A percentile compares a stretch with the other conserved stretches of the same genome.
Conservation (phyloP, 1,140 invertebrate genomes). For the Akabosia matsudoensis region DNA sequence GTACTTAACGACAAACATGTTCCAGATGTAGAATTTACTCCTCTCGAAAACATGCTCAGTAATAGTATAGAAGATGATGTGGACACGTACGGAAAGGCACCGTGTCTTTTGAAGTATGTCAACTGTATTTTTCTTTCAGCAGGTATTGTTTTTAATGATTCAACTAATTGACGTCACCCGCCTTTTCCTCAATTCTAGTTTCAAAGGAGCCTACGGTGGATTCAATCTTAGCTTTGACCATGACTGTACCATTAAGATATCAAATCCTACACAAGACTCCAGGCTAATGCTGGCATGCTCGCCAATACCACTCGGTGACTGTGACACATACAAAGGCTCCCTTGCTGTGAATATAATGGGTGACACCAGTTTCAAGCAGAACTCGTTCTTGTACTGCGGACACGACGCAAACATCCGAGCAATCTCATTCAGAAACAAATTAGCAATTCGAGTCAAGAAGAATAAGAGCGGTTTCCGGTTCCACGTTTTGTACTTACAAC, state of each 20-base stretch:
- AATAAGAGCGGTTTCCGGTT: neutral
- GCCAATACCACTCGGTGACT: conserved; percentile 36
- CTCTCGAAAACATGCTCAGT: no score
- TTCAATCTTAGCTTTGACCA: conserved; percentile 41
- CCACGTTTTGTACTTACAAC: neutral
- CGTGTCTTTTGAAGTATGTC: no score
- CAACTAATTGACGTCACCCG: no score
- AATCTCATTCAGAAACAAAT: conserved; percentile 31
- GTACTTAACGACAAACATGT: no score
- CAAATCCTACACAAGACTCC: conserved; percentile 30
- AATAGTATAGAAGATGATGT: no score
- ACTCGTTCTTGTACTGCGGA: conserved; percentile 45
- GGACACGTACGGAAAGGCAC: no score
- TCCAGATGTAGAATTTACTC: no score
- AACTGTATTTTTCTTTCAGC: no score
- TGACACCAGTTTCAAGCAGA: conserved; percentile 40
- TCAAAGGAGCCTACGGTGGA: neutral
- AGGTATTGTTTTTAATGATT: no score
- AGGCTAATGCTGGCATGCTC: conserved; percentile 38
- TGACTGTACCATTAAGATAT: conserved; percentile 39
- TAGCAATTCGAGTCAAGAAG: conserved; percentile 34
- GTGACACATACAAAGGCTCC: conserved; percentile 33
- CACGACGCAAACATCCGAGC: conserved; percentile 27
- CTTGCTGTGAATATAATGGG: conserved; percentile 40
- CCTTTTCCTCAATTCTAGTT: no score